Base-by-base conservation (phyloP, 2,797 vertebrate species). In the Sandelia bainsii region DNA sequence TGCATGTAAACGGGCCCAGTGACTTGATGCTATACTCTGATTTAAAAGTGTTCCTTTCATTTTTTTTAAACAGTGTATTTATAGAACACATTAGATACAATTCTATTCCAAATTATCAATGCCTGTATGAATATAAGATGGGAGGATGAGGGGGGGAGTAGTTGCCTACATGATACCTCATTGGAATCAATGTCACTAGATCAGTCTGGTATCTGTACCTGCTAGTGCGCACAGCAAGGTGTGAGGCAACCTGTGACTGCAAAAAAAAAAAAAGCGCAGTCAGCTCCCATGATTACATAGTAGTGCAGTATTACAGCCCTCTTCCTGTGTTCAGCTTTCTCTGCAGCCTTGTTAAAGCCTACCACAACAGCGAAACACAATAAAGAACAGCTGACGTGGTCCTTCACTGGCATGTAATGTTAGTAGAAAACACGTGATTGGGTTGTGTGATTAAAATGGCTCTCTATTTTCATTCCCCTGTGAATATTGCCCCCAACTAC, bases 401-500 rank as follows among this genome's bases (percentile, higher is more conserved):
- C 50, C 50, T 61, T 69, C 49, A 50, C 13, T 19, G 59, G 46
- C 5, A 0, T 20, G 51, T 29, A 34, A 49, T 45, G 69, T 65
- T 40, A 3, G 56, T 25, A 16, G 54, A 79, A 68, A 61, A 70
- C 62, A 13, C 62, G 53, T 69, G 4, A 29, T 29, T 4, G 64
- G 57, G 67, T 65, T 56, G 64, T 89, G 91, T 91, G 83, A 91
- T 88, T 83, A 82, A 82, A 77, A 64, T 65, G 57, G 42, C 75
- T 57, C 69, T 45, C 57, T 19, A 11, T 66, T 8, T 29, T 39
- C 58, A 34, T 27, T 46, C n/a, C 67, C 62, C 62, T 54, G 22
- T 53, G 69, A 69, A 45, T 62, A 51, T 62, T 60, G 59, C 69
- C 49, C 49, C 61, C 19, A 8, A 29, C 17, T 13, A 1, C 46